Percentiles rank a stretch among this genome's conserved stretches.
phyloP scores from a whole-genome alignment of 2,888 invertebrate species.

The Drosophila kokeensis region DNA sequence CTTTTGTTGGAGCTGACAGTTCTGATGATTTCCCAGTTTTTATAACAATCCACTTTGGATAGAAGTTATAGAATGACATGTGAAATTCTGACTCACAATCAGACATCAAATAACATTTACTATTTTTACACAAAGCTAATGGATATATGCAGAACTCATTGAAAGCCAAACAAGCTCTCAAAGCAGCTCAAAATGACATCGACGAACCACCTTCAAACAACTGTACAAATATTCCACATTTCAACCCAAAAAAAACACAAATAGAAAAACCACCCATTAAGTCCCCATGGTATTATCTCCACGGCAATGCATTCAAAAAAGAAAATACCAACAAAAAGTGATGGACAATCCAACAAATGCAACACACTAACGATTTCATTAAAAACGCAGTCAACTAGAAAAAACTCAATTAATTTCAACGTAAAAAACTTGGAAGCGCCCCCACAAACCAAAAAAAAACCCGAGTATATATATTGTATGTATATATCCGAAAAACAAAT shows the following conservation, averaged over 20 bases:
- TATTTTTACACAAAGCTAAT: conserved; percentile 15
- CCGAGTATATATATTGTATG: conserved; percentile 12
- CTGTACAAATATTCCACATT: conserved; percentile 62
- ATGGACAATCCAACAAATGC: conserved; percentile 45
- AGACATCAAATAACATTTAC: background rate
- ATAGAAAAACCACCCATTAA: conserved; percentile 32
- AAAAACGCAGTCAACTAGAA: conserved; percentile 80
- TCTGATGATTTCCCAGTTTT: conserved; percentile 16
- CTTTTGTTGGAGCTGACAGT: conserved; percentile 37
- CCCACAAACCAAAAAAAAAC: conserved; percentile 19
- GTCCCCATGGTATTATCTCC: conserved; percentile 70
- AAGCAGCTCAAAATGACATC: conserved; percentile 11
- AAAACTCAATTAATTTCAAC: conserved; percentile 81
- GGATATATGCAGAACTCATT: conserved; percentile 2
- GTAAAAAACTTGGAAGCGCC: conserved; percentile 62
- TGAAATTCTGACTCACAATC: conserved; percentile 23
- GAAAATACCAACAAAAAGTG: conserved; percentile 19
- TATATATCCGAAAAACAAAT: conserved; percentile 75
- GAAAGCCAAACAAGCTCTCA: conserved; percentile 26
- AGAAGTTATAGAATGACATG: conserved; percentile 1
- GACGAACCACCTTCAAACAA: conserved; percentile 47
- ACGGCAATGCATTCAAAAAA: conserved; percentile 57
- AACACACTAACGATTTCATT: conserved; percentile 80
- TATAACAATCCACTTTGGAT: conserved; percentile 16
- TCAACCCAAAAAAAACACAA: conserved; percentile 44